Base-by-base conservation (phyloP, 2,113 vertebrate genomes). In the Ammospiza nelsoni region DNA sequence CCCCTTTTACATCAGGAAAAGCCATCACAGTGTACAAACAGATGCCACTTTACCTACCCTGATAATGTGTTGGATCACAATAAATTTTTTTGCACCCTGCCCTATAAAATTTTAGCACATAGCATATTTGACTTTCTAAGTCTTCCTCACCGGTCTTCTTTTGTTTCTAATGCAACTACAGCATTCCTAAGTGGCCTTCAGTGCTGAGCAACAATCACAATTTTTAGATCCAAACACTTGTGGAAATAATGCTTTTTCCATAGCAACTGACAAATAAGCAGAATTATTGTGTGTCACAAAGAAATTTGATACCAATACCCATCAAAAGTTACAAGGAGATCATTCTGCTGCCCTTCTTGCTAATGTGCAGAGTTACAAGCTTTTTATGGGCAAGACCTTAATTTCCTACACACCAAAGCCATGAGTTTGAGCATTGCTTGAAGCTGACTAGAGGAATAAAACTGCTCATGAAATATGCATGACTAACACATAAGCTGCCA, bases 391-490 rank as follows among this genome's bases (percentile, higher is more conserved):
- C 80, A 94, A 97, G 94, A 97, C 91, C 95, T 97, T 98, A 88
- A 96, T 98, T 97, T 97, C 96, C 90, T 95, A 93, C 89, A 91
- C 90, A 95, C 94, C 83, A 96, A 96, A 97, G 81, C 94, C 90
- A 74, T 31, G 94, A 94, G 93, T 84, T 90, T 96, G 95, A 97
- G 87, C 93, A 88, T 95, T 1, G 33, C 96, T 97, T 96, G 96
- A 97, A 97, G 95, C 94, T 97, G 97, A 97, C 93, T 98, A 58
- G 65, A 94, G 82, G 96, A 97, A 98, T 97, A 97, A 97, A 97
- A 96, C 94, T 87, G 62, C 94, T 98, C 94, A 98, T 98, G 97
- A 98, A 98, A 98, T 97, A 98, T 98, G 91, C 95, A 98, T 98
- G 97, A 96, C 90, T 89, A 96, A 95, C 96, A 97, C 96, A 97